Conservation (phyloP, 2,113 vertebrate species). For the Zosterops pallidus region DNA sequence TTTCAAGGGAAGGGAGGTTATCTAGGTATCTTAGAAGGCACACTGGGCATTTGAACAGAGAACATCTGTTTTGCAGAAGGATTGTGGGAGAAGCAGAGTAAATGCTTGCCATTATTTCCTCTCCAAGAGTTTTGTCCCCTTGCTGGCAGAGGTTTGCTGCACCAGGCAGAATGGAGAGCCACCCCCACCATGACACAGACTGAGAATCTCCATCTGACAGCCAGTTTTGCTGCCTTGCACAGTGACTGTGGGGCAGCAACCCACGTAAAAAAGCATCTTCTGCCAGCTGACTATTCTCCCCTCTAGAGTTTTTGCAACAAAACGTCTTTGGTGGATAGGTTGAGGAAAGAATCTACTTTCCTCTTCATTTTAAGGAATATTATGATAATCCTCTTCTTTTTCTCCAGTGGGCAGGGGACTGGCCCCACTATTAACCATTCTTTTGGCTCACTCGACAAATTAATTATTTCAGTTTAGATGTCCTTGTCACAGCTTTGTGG, state of each 20-base stretch:
- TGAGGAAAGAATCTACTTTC: not conserved
- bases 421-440: not conserved
- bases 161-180: not conserved
- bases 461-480: not conserved
- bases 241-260: accelerated
- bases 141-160: not conserved
- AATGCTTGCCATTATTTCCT: not conserved
- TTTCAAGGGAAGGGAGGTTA: not conserved
- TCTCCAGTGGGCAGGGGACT: not conserved
- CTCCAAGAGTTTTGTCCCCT: not conserved
- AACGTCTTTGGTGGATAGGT: not conserved
- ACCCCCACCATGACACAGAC: not conserved
- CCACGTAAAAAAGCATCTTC: not conserved
- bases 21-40: not conserved
- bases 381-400: not conserved
- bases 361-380: not conserved
- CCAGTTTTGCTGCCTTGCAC: not conserved
- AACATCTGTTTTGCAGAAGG: not conserved
- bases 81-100: not conserved
- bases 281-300: not conserved
- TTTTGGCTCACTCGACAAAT: not conserved
- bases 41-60: not conserved
- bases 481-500: not conserved
- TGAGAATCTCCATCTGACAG: not conserved
- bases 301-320: not conserved